phyloP scores from a whole-genome alignment of 2,888 invertebrate genomes.

The Serripes groenlandicus region DNA sequence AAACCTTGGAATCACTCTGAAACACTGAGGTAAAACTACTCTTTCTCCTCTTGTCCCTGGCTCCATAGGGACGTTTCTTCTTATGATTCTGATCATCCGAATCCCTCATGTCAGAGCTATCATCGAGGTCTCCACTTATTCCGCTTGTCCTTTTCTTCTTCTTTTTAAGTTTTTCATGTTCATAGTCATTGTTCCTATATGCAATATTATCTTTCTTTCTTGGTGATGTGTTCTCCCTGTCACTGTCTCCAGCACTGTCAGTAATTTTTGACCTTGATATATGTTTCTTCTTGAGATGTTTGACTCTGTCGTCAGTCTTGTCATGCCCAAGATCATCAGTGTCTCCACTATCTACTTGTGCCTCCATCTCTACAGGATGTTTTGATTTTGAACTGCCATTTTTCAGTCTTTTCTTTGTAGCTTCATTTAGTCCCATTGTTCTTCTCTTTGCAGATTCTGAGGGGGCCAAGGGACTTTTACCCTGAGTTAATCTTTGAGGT shows the following conservation, averaged over 20 bases:
- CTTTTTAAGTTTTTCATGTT: slow-evolving; percentile 51
- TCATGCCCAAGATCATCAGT: not conserved
- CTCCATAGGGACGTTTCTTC: slow-evolving; percentile 44
- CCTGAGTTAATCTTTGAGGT: not conserved
- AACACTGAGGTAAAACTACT: slow-evolving; percentile 50
- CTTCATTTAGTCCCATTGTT: slow-evolving; percentile 1
- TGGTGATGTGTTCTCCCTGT: not conserved
- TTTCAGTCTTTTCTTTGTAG: slow-evolving; percentile 14
- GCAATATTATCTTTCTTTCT: slow-evolving; percentile 19
- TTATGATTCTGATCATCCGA: slow-evolving; percentile 35
- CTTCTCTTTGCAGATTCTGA: slow-evolving; percentile 16
- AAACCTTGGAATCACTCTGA: slow-evolving; percentile 17
- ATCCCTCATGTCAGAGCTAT: slow-evolving; percentile 19
- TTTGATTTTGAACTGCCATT: not conserved
- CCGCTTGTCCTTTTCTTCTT: slow-evolving; percentile 16
- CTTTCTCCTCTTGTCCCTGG: slow-evolving; percentile 41
- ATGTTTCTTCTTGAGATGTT: slow-evolving; percentile 16
- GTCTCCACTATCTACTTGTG: not conserved
- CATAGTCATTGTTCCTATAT: slow-evolving; percentile 57
- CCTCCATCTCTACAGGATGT: not conserved
- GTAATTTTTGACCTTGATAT: slow-evolving; percentile 16
- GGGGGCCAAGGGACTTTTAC: not conserved
- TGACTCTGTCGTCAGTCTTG: slow-evolving; percentile 1
- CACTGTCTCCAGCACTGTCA: slow-evolving; percentile 20
- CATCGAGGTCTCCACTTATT: slow-evolving; percentile 7